A percentile compares a stretch with the other conserved stretches of the same genome.
Evolutionary conservation across 2,888 invertebrate genomes (phyloP).

Genomic region (Timema cristinae): DNA sequence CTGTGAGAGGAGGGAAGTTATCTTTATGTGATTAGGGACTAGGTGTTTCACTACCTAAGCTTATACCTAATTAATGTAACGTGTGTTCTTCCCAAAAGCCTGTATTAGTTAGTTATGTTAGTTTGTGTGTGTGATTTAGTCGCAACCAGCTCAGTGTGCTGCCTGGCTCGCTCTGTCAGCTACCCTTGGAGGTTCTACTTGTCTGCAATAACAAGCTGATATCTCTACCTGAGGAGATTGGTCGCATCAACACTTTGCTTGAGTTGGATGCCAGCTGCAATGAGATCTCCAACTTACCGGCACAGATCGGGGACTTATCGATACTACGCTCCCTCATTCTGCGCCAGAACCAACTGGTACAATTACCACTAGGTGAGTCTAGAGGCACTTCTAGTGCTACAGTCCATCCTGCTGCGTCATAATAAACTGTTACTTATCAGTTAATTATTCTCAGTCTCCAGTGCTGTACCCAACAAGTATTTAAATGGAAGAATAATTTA

Average conservation of each 20-base stretch:
- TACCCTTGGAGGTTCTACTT: conserved; percentile 70
- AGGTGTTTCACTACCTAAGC: too few species aligned
- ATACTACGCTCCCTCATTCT: conserved; percentile 76
- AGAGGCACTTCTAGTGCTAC: too few species aligned
- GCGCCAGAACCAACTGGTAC: conserved; percentile 80
- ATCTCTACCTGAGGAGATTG: conserved; percentile 84
- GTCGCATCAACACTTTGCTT: conserved; percentile 73
- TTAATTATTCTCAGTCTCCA: too few species aligned
- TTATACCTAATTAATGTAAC: too few species aligned
- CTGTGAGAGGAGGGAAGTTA: too few species aligned
- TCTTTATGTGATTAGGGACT: too few species aligned
- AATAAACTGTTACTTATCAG: too few species aligned
- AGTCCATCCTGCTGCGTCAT: too few species aligned
- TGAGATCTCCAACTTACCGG: conserved; percentile 82
- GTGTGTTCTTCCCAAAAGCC: background rate
- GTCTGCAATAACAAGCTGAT: conserved; percentile 83
- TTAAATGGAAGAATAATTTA: too few species aligned
- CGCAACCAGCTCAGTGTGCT: conserved; percentile 85
- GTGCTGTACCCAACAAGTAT: too few species aligned
- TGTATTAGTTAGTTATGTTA: background rate
- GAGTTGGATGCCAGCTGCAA: conserved; percentile 92
- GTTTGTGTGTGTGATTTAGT: conserved; percentile 50
- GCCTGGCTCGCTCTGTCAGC: conserved; percentile 83
- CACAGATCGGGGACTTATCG: conserved; percentile 78
- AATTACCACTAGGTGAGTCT: conserved; percentile 73